These are phyloP conservation scores for Sceloporus undulatus DNA, from an alignment of 2,113 vertebrate genomes.

Conservation along the genomic window DNA sequence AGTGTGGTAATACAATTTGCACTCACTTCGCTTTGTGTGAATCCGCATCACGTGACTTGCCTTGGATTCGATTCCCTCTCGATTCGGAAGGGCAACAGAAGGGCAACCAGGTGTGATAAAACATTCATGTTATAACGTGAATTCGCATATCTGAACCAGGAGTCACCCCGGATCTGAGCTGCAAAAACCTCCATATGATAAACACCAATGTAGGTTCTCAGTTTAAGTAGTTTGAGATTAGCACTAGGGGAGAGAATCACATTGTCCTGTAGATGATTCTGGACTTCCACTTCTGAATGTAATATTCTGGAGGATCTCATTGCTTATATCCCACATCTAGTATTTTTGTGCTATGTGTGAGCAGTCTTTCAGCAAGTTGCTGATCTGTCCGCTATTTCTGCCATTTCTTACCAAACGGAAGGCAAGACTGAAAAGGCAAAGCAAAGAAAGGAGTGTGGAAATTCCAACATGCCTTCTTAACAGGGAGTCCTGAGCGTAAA, in stretches of 20 bases:
- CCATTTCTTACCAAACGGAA: constrained; percentile 71
- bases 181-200: no score
- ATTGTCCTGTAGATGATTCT: not conserved
- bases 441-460: constrained; percentile 13
- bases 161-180: no score
- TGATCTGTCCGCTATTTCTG: constrained; percentile 76
- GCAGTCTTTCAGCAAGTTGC: constrained; percentile 76
- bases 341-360: constrained; percentile 55
- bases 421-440: constrained; percentile 23
- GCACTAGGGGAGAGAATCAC: not conserved
- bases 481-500: constrained; percentile 82
- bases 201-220: no score
- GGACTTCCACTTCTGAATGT: constrained; percentile 10
- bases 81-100: no score
- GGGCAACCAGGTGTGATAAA: no score
- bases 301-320: not conserved
- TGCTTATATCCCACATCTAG: constrained; percentile 15
- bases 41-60: no score
- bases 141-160: no score
- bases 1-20: no score
- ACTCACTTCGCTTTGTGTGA: no score
- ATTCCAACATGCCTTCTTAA: constrained; percentile 69
- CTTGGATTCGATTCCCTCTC: no score
- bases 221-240: not conserved
- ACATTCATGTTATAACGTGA: no score